Conservation (phyloP, 2,113 vertebrate species). For the human region GRCh38 chr4:73395001-73395500, state of each 20-base stretch:
- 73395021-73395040: neutral
- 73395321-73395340: neutral
- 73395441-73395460: too few relatives aligned
- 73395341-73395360: neutral
- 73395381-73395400: too few relatives aligned
- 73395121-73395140: neutral
- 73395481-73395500: too few relatives aligned
- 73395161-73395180: neutral
- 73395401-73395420: too few relatives aligned
- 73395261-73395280: neutral
- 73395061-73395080: neutral
- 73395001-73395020: neutral
- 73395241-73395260: neutral
- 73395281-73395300: neutral
- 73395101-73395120: neutral
- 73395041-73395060: neutral
- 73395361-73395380: neutral
- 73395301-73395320: neutral
- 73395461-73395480: too few relatives aligned
- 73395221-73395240: neutral
- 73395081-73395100: rapidly evolving
- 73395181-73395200: neutral
- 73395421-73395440: too few relatives aligned
- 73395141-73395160: neutral
- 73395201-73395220: neutral